phyloP scores from a whole-genome alignment of 2,113 vertebrate species.

The Sorex araneus region DNA sequence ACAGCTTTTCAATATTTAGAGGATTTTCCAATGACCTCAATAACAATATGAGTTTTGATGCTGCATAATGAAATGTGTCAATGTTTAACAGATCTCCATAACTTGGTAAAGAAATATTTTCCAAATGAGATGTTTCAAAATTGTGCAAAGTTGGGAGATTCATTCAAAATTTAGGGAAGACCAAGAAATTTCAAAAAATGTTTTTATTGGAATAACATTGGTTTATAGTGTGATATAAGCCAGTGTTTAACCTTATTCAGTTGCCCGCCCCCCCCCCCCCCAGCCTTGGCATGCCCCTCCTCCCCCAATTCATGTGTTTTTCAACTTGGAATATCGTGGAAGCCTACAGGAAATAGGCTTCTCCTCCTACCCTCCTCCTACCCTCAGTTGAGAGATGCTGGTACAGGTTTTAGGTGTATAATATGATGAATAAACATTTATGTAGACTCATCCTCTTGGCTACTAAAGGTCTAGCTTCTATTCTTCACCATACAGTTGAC shows the following conservation, averaged over 20 bases:
- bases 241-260: too few relatives aligned
- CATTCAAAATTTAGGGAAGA: neutral
- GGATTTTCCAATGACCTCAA: neutral
- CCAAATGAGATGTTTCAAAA: slow-evolving; percentile 26
- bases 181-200: neutral
- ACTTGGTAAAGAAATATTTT: neutral
- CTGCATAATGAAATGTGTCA: neutral
- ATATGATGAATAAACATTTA: neutral
- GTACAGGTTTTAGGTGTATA: neutral
- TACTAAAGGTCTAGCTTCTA: neutral
- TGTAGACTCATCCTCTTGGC: neutral
- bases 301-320: too few relatives aligned
- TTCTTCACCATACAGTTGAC: neutral
- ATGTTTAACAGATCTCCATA: neutral
- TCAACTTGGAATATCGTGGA: too few relatives aligned
- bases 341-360: too few relatives aligned
- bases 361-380: too few relatives aligned
- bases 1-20: slow-evolving; percentile 22
- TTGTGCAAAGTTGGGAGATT: neutral
- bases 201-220: neutral
- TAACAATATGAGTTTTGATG: slow-evolving; percentile 42
- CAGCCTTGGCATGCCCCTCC: too few relatives aligned
- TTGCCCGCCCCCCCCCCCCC: too few relatives aligned
- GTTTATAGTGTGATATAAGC: neutral
- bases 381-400: too few relatives aligned